Base-by-base conservation (phyloP, 2,888 invertebrate genomes). In the Drosophila buzzatii region DNA sequence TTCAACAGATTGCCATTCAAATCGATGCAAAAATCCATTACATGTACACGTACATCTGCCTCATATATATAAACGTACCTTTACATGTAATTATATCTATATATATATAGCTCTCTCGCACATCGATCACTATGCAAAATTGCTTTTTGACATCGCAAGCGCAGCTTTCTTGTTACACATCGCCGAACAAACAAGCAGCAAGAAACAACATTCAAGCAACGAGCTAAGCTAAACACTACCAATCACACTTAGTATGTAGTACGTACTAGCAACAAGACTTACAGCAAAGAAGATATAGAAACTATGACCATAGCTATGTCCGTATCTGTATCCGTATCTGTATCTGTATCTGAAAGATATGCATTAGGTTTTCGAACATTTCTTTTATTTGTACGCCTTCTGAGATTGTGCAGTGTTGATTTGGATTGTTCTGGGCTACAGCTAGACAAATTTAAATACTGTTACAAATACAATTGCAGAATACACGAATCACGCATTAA, bases 81-180 rank as follows among this genome's bases (percentile, higher is more conserved):
- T 20, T 20, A 47, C 16, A 47, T 9, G 9, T 4, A 8, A 3
- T 0, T 8, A 27, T 16, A 47, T 67, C 52, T 47, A 23, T 27
- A 16, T 69, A 60, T 78, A 8, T n/a, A n/a, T n/a, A 37, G 1
- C n/a, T 16, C 39, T 39, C 39, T 39, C n/a, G 33, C 52, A 33
- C 51, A 20, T 35, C 33, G 35, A 51, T 51, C 14, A 14, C 23
- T 16, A 53, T 53, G 23, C 37, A 27, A 23, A 53, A 39, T 39
- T 16, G 23, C 27, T 33, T 39, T 9, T 31, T 20, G 53, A 64
- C 18, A 49, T 52, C 49, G 42, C 41, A 45, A 80, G 82, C 81
- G 79, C 84, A 80, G 84, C 86, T 85, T 83, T 86, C 79, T 83
- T 83, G 86, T 81, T 83, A 81, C 83, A 85, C 81, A 85, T 85